Percentiles rank a stretch among this genome's conserved stretches.
Evolutionary conservation across 2,113 vertebrate species (phyloP).

Genomic region (Pampusana beccarii): DNA sequence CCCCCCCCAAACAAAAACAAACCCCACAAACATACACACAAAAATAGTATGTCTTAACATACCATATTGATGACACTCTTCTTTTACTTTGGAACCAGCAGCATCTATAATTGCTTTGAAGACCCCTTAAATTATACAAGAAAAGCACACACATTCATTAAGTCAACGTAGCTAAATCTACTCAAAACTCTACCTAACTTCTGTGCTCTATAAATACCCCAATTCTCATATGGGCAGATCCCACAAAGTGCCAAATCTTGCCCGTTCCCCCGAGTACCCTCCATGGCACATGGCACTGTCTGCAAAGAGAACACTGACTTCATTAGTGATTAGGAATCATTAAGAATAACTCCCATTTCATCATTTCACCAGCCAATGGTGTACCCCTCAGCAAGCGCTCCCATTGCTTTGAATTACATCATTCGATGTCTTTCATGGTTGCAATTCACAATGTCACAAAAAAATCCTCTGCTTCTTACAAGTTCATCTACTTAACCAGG

Average conservation of each 20-base stretch:
- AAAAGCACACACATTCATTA: not conserved
- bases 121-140: constrained; percentile 78
- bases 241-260: not conserved
- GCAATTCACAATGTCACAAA: not conserved
- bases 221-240: not conserved
- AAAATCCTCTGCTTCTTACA: not conserved
- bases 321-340: not conserved
- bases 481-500: not conserved
- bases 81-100: constrained; percentile 80
- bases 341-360: not conserved
- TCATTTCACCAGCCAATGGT: not conserved
- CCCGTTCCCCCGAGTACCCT: not conserved
- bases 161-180: not conserved
- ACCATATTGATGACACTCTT: constrained; percentile 77
- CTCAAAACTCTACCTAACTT: not conserved
- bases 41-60: not conserved
- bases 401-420: not conserved
- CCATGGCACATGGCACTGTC: not conserved
- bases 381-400: not conserved
- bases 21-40: too few species aligned
- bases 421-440: not conserved
- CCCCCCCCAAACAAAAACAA: not conserved
- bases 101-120: constrained; percentile 87
- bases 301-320: not conserved
- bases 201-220: not conserved